phyloP scores from a whole-genome alignment of 1,140 invertebrate species.

The Camponotus floridanus region DNA sequence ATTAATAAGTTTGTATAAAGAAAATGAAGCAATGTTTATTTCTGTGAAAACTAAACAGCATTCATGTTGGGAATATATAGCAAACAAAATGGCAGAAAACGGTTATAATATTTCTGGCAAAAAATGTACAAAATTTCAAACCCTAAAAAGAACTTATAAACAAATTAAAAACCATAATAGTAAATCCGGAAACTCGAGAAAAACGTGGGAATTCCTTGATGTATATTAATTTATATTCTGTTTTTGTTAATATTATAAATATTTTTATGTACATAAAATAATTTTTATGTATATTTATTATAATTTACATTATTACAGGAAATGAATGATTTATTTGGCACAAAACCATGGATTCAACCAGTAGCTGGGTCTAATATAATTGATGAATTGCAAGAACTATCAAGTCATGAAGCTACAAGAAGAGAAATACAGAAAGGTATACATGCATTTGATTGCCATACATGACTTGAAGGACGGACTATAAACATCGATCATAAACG shows the following conservation, averaged over 20 bases:
- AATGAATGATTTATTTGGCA: not conserved
- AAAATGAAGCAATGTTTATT: not conserved
- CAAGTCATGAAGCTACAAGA: not conserved
- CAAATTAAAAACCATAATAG: conserved; percentile 4
- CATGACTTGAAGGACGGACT: no score
- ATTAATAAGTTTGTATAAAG: conserved; percentile 1
- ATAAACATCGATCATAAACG: no score
- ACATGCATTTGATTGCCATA: not conserved
- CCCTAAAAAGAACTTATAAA: not conserved
- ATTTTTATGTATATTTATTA: no score
- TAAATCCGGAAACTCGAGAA: not conserved
- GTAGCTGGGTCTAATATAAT: not conserved
- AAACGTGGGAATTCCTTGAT: conserved; percentile 14
- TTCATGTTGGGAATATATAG: not conserved
- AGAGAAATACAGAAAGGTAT: not conserved
- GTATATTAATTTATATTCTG: not conserved
- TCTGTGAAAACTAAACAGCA: not conserved
- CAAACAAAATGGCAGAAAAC: not conserved
- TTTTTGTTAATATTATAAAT: no score
- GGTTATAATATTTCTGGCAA: not conserved
- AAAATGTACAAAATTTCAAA: conserved; percentile 17
- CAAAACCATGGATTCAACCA: not conserved
- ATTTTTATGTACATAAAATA: no score
- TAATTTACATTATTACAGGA: not conserved
- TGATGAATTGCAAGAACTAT: not conserved